Percentiles rank a stretch among this genome's conserved stretches.
phyloP scores from a whole-genome alignment of 2,113 vertebrate species.

The Scolopax mira region DNA sequence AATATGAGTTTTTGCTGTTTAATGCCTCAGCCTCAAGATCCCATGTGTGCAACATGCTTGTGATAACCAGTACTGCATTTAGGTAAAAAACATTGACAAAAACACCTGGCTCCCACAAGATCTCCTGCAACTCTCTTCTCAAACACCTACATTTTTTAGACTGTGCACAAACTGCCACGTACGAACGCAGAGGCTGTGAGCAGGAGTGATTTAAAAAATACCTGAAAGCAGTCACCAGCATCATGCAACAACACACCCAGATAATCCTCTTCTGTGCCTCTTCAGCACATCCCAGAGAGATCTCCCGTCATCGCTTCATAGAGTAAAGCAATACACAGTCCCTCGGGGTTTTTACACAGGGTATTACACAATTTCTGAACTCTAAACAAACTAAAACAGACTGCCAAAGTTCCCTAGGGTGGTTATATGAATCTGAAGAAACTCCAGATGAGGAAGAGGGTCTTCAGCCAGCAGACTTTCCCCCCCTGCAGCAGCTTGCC shows the following conservation, averaged over 20 bases:
- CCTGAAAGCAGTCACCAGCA: background rate
- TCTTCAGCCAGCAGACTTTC: background rate
- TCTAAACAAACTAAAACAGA: background rate
- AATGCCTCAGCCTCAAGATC: background rate
- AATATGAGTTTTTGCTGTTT: background rate
- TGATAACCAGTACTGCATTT: background rate
- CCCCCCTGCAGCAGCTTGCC: background rate
- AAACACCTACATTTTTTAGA: background rate
- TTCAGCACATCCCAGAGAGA: background rate
- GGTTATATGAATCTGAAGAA: background rate
- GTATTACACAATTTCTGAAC: background rate
- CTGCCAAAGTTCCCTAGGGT: background rate
- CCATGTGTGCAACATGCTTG: background rate
- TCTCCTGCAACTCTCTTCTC: background rate
- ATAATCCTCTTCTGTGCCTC: background rate
- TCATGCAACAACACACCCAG: background rate
- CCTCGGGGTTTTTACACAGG: background rate
- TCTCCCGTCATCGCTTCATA: background rate
- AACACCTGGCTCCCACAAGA: background rate
- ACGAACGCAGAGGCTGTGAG: background rate
- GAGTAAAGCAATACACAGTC: background rate
- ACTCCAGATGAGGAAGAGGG: background rate
- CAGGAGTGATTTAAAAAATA: background rate
- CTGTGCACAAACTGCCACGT: background rate
- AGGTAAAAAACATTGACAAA: background rate